phyloP scores from a whole-genome alignment of 2,797 vertebrate species.

The Ptychobarbus kaznakovi region DNA sequence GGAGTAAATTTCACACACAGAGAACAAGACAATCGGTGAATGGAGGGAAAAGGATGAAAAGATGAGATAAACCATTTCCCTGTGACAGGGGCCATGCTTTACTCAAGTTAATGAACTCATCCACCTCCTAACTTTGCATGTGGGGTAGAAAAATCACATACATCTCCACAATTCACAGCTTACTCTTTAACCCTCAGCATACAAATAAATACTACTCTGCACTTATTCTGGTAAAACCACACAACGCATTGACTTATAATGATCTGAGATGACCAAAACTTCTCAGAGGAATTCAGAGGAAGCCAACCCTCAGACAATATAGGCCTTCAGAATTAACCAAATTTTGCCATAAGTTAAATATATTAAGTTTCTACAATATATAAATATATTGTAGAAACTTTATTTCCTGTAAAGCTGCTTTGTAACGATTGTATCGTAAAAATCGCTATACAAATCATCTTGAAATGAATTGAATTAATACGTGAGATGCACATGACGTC shows the following conservation, averaged over 20 bases:
- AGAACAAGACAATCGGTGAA: slow-evolving; percentile 16
- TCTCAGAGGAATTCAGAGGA: too few species aligned
- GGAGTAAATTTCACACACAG: slow-evolving; percentile 50
- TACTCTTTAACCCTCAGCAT: neutral
- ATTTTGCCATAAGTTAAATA: too few species aligned
- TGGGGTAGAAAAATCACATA: neutral
- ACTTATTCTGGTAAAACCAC: neutral
- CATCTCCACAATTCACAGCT: neutral
- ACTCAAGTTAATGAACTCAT: slow-evolving; percentile 16
- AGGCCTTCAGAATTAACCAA: too few species aligned
- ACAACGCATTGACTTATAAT: neutral
- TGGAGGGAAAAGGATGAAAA: neutral
- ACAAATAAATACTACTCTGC: neutral
- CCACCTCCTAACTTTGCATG: slow-evolving; percentile 8
- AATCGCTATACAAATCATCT: too few species aligned
- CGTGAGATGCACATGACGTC: neutral
- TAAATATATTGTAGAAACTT: too few species aligned
- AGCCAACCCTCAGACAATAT: too few species aligned
- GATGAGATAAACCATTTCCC: slow-evolving; percentile 17
- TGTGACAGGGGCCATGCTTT: neutral
- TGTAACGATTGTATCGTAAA: too few species aligned
- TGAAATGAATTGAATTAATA: too few species aligned
- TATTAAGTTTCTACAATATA: too few species aligned
- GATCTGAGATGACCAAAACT: too few species aligned
- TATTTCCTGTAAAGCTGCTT: too few species aligned